A percentile compares a stretch with the other conserved stretches of the same genome.
phyloP scores from a whole-genome alignment of 2,888 invertebrate genomes.

The Cataglyphis livida region DNA sequence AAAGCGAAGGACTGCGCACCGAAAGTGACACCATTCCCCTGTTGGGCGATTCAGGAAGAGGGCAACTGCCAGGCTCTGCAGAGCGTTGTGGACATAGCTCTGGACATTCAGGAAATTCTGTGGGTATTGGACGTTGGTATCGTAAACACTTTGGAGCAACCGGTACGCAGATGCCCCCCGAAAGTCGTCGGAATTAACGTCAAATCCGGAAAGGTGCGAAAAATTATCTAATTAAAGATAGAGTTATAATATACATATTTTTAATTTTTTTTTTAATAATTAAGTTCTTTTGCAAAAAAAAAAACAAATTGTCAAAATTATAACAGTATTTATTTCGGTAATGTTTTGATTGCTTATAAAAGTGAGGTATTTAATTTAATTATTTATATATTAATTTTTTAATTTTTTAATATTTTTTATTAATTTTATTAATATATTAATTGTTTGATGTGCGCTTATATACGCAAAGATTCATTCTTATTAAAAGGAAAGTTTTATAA shows the following conservation, averaged over 20 bases:
- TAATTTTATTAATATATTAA: neutral
- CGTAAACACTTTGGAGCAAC: conserved; percentile 89
- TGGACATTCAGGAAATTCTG: conserved; percentile 88
- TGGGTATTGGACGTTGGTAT: conserved; percentile 92
- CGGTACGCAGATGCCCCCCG: conserved; percentile 89
- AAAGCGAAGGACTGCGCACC: conserved; percentile 86
- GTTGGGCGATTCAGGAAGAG: conserved; percentile 89
- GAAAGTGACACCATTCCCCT: conserved; percentile 88
- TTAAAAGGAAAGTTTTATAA: no score
- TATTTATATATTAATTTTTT: no score
- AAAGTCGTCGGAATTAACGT: conserved; percentile 89
- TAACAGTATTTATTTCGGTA: neutral
- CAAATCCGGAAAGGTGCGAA: conserved; percentile 86
- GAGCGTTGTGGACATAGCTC: conserved; percentile 89
- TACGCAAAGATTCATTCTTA: no score
- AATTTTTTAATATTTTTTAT: no score
- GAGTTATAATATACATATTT: neutral
- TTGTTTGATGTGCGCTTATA: neutral
- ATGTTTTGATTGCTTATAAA: neutral
- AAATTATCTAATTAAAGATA: neutral
- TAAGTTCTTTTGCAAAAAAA: neutral
- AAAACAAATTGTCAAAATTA: neutral
- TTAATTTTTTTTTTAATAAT: neutral
- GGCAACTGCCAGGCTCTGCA: conserved; percentile 91
- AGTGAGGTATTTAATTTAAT: neutral